Base-by-base conservation (phyloP, 2,797 vertebrate species). In the Poecile montanus region DNA sequence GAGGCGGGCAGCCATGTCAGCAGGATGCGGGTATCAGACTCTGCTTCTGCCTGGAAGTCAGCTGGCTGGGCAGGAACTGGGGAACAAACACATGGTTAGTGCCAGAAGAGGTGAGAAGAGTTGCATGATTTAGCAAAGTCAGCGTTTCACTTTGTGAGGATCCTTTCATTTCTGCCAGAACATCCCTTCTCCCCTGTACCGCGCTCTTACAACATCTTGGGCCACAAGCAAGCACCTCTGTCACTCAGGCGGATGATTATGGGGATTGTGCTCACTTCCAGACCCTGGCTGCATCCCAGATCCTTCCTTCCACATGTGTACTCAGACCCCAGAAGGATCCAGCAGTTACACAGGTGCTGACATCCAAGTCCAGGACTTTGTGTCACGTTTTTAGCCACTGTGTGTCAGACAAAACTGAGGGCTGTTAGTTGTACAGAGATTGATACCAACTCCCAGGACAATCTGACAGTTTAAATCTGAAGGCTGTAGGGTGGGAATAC, bases 11-110 rank as follows among this genome's bases (percentile, higher is more conserved):
- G 98, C 99, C 99, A 99, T 0, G 98, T 98, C 79, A 99, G 96
- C 98, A 99, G 98, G 96, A 99, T 98, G 53, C 98, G 98, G 4
- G 99, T 98, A 94, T 99, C 99, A 6, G 99, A 98, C 95, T 99
- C 99, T 0, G 98, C 99, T 96, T 99, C 99, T 1, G 99, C 99
- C 94, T 99, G 99, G 72, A 99, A 99, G 85, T 98, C 98, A 9
- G 98, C 97, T 0, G 99, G 99, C 97, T 99, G 99, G 66, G 98
- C 98, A 6, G 99, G 99, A 95, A 99, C 99, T 99, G 96, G 34
- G 54, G 57, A 93, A 23, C 85, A 92, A 94, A 90, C 50, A 82
- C 40, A 72, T 1, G 9, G 76, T 96, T 85, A 97, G 75, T 36
- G 67, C 26, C 30, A 50, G 21, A 48, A 48, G 40, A 67, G 60